phyloP scores from a whole-genome alignment of 2,797 vertebrate genomes.

The Antrozous pallidus region DNA sequence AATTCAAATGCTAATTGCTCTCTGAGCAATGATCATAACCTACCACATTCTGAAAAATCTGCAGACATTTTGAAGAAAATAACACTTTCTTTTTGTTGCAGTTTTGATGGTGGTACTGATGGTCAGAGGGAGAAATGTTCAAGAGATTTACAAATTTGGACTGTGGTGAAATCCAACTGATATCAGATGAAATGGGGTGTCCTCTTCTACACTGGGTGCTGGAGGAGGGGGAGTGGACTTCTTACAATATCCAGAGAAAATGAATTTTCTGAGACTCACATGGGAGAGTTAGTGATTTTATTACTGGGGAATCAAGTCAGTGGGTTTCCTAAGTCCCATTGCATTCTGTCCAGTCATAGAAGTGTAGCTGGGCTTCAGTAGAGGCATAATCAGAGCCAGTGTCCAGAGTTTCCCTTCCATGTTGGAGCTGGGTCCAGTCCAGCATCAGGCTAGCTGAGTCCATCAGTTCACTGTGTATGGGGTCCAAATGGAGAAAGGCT shows the following conservation, averaged over 20 bases:
- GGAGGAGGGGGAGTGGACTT: not conserved
- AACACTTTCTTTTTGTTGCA: not conserved
- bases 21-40: constrained; percentile 74
- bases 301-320: not conserved
- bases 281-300: not conserved
- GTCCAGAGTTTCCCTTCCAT: not conserved
- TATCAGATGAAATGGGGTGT: not conserved
- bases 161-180: not conserved
- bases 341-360: not conserved
- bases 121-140: not conserved
- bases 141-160: not conserved
- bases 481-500: not conserved
- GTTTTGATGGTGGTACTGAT: not conserved
- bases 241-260: not conserved
- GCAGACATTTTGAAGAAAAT: constrained; percentile 55
- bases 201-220: not conserved
- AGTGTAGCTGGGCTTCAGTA: not conserved
- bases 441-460: not conserved
- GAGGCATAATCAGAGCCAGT: not conserved
- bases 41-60: constrained; percentile 71
- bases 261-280: not conserved
- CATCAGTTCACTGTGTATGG: not conserved
- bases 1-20: constrained; percentile 81
- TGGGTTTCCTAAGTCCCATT: not conserved
- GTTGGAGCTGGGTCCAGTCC: not conserved